A percentile compares a stretch with the other conserved stretches of the same genome.
These are phyloP conservation scores for Microplitis mediator DNA, from an alignment of 1,140 invertebrate genomes.

Conservation along the genomic window DNA sequence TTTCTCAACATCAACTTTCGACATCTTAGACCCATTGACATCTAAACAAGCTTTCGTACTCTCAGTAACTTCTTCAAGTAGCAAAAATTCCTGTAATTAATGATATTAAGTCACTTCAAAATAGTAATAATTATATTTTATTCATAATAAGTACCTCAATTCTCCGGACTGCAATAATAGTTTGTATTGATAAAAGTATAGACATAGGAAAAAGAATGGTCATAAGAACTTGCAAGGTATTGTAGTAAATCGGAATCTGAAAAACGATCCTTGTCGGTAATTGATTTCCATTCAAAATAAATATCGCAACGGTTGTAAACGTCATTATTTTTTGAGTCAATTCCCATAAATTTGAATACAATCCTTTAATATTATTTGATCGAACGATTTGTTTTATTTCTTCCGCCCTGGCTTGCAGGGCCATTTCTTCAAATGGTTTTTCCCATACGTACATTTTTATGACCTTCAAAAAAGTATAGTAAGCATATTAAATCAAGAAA, in stretches of 20 bases:
- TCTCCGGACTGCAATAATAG: conserved; percentile 71
- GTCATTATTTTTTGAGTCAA: conserved; percentile 76
- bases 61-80: conserved; percentile 66
- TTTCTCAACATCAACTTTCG: neutral
- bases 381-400: conserved; percentile 75
- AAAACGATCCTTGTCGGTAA: conserved; percentile 72
- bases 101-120: neutral
- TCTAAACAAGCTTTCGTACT: neutral
- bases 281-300: conserved; percentile 68
- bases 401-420: conserved; percentile 61
- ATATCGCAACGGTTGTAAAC: conserved; percentile 75
- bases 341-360: conserved; percentile 73
- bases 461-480: conserved; percentile 50
- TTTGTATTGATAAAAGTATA: conserved; percentile 70
- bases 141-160: conserved; percentile 40
- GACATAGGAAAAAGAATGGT: conserved; percentile 77
- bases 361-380: conserved; percentile 73
- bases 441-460: conserved; percentile 87
- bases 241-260: conserved; percentile 71
- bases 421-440: conserved; percentile 68
- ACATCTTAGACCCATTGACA: neutral
- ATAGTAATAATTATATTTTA: no score
- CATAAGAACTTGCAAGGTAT: conserved; percentile 67
- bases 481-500: no score
- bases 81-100: conserved; percentile 66